Percentiles rank a stretch among this genome's conserved stretches.
Conservation (phyloP, 2,113 vertebrate species). For the Hemibagrus wyckioides region DNA sequence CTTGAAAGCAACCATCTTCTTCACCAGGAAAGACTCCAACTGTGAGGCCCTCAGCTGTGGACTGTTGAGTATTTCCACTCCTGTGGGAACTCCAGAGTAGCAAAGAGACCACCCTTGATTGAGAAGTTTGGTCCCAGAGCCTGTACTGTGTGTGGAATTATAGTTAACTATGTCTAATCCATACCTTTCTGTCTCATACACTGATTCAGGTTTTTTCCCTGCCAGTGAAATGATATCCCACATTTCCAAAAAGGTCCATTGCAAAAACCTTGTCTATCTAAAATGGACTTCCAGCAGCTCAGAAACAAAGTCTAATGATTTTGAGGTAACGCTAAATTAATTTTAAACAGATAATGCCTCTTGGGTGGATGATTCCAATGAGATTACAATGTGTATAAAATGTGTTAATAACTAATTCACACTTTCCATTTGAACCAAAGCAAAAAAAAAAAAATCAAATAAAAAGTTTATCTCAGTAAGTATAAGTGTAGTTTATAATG, state of each 20-base stretch:
- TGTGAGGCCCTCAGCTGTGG: not conserved
- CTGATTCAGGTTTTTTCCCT: not conserved
- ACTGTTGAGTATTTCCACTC: not conserved
- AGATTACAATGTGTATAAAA: not conserved
- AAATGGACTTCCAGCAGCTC: not conserved
- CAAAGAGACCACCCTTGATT: constrained; percentile 11
- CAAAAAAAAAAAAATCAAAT: not conserved
- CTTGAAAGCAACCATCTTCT: not conserved
- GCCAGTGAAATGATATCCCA: not conserved
- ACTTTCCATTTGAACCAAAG: not conserved
- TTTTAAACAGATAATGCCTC: not conserved
- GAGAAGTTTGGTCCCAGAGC: not conserved
- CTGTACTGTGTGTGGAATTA: not conserved
- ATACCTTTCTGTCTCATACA: not conserved
- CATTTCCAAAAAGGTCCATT: not conserved
- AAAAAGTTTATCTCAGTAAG: not conserved
- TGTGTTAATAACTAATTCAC: not conserved
- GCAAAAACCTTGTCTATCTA: not conserved
- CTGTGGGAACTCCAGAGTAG: not conserved
- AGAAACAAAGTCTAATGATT: not conserved
- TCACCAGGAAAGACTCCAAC: constrained; percentile 12
- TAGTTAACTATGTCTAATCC: not conserved
- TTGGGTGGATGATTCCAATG: not conserved
- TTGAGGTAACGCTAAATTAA: not conserved
- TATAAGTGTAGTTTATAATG: not conserved